Evolutionary conservation across 2,888 invertebrate genomes (phyloP).

Genomic region (Drosophila bunnanda): DNA sequence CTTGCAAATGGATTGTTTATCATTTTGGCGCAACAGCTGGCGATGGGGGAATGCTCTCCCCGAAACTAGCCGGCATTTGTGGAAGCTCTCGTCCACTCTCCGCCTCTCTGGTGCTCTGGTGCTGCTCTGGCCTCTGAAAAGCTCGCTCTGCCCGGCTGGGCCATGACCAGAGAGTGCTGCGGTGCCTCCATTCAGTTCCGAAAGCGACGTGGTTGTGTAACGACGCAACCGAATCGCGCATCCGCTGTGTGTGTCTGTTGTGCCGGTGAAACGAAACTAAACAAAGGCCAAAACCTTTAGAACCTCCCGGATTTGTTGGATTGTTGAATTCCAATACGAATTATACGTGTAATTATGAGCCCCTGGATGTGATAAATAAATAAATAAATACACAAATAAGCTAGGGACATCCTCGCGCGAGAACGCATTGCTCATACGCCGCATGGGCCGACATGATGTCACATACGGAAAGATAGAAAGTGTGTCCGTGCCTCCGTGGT

Average conservation of each 20-base stretch:
- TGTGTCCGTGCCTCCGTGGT: conserved; percentile 35
- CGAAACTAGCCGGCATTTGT: conserved; percentile 46
- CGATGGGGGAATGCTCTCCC: conserved; percentile 25
- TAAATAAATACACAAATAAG: conserved; percentile 18
- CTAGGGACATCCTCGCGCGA: conserved; percentile 5
- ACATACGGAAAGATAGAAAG: conserved; percentile 50
- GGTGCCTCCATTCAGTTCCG: conserved; percentile 66
- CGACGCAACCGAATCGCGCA: conserved; percentile 62
- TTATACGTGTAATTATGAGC: conserved; percentile 33
- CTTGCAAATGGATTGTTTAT: conserved; percentile 50
- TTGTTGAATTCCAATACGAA: conserved; percentile 26
- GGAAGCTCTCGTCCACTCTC: not conserved
- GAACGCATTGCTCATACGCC: conserved; percentile 40
- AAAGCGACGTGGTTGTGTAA: conserved; percentile 83
- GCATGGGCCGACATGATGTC: conserved; percentile 46
- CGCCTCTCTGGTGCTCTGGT: not conserved
- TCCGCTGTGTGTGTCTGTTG: conserved; percentile 35
- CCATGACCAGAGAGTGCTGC: conserved; percentile 4
- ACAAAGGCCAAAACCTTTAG: conserved; percentile 43
- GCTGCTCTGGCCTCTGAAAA: not conserved
- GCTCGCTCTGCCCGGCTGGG: conserved; percentile 43
- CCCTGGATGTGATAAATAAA: conserved; percentile 23
- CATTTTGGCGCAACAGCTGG: conserved; percentile 61
- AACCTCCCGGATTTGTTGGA: conserved; percentile 26
- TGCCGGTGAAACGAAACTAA: conserved; percentile 34